Evolutionary conservation across 2,797 vertebrate genomes (phyloP).

Genomic region (Glossophaga mutica): DNA sequence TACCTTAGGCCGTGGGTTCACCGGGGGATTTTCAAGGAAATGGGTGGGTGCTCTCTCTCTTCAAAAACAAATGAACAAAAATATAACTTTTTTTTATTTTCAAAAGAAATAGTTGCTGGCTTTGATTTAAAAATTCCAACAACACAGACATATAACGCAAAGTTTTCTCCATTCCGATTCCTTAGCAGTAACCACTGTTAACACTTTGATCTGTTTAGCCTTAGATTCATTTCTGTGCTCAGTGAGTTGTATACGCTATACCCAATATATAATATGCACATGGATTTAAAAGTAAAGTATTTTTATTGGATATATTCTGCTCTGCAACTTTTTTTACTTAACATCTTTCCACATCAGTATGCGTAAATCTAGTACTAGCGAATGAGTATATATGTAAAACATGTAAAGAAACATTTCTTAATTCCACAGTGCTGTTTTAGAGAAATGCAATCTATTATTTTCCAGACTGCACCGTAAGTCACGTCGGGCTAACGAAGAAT

Average conservation of each 20-base stretch:
- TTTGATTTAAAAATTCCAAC: background rate
- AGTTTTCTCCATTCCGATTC: background rate
- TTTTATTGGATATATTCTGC: background rate
- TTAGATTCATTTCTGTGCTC: background rate
- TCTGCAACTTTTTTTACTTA: background rate
- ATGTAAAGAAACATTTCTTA: background rate
- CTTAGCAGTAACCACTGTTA: background rate
- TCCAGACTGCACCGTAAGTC: background rate
- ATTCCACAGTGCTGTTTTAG: background rate
- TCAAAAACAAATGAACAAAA: background rate
- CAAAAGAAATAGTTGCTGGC: background rate
- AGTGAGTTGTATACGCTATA: background rate
- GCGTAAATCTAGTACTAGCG: background rate
- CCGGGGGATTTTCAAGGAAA: background rate
- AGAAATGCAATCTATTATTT: background rate
- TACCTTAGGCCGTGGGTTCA: background rate
- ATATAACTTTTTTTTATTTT: background rate
- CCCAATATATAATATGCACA: no score
- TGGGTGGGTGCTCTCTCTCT: background rate
- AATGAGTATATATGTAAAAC: background rate
- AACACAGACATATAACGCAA: background rate
- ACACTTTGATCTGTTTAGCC: background rate
- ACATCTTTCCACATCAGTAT: background rate
- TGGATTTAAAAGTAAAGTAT: background rate
- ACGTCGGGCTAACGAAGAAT: background rate